Percentiles rank a stretch among this genome's conserved stretches.
These are phyloP conservation scores for Tinamus major DNA, from an alignment of 2,797 vertebrate genomes.

Conservation along the genomic window DNA sequence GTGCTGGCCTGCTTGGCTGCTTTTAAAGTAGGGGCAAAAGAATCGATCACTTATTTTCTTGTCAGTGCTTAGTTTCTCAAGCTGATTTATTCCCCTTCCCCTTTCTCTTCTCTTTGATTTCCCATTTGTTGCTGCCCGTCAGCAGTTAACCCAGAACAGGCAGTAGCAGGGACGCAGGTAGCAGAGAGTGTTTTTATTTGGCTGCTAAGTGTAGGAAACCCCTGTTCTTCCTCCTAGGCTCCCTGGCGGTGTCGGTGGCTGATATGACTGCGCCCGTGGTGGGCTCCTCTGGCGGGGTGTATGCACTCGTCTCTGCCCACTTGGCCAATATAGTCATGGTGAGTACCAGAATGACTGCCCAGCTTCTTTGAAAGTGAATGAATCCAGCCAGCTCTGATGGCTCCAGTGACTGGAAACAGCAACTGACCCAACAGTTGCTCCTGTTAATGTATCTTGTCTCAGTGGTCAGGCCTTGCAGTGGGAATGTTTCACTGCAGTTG, in stretches of 20 bases:
- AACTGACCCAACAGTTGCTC: not conserved
- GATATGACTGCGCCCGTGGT: conserved; percentile 97
- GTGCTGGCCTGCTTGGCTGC: not conserved
- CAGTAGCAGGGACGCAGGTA: not conserved
- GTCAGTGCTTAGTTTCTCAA: not conserved
- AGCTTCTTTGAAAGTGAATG: not conserved
- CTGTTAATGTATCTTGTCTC: not conserved
- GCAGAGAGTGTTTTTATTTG: not conserved
- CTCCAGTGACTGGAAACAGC: not conserved
- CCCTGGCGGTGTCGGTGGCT: conserved; percentile 92
- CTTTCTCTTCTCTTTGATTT: not conserved
- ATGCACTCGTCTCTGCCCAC: conserved; percentile 96
- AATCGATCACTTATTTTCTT: not conserved
- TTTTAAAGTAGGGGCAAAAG: conserved; percentile 17
- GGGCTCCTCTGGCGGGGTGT: conserved; percentile 97
- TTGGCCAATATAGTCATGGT: conserved; percentile 98
- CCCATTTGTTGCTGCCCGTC: not conserved
- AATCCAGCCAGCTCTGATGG: not conserved
- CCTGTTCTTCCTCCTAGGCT: conserved; percentile 81
- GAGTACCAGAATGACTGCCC: conserved; percentile 54
- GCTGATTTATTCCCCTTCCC: not conserved
- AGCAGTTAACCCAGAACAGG: not conserved
- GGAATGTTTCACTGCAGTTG: not conserved
- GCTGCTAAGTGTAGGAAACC: not conserved
- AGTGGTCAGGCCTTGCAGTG: not conserved